phyloP scores from a whole-genome alignment of 2,113 vertebrate species.

The Pygoscelis antarcticus region DNA sequence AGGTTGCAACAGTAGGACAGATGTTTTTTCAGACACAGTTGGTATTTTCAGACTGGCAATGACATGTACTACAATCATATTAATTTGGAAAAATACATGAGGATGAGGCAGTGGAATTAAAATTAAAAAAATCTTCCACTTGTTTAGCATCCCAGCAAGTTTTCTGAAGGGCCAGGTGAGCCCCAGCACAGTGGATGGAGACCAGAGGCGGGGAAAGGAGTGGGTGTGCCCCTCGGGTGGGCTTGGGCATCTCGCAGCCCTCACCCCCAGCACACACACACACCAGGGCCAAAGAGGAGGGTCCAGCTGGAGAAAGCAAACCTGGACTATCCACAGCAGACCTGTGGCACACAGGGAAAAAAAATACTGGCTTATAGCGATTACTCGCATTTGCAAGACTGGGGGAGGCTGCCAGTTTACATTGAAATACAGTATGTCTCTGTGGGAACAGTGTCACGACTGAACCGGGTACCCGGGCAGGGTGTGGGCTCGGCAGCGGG shows the following conservation, averaged over 20 bases:
- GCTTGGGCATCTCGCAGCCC: neutral
- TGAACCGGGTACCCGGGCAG: neutral
- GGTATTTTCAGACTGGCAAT: neutral
- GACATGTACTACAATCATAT: neutral
- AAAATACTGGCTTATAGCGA: neutral
- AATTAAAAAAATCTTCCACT: neutral
- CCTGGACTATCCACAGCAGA: too few relatives aligned
- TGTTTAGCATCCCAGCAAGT: neutral
- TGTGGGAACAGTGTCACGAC: accelerated
- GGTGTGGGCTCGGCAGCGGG: neutral
- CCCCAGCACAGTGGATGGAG: neutral
- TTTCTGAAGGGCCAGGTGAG: neutral
- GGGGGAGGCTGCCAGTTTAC: neutral
- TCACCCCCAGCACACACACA: neutral
- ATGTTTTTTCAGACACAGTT: neutral
- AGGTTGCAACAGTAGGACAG: neutral
- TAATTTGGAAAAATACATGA: neutral
- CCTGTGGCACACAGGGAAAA: neutral
- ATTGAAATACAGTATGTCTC: neutral
- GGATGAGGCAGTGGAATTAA: neutral
- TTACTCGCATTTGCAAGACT: accelerated
- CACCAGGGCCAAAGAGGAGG: neutral
- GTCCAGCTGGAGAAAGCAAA: neutral
- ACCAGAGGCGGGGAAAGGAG: neutral
- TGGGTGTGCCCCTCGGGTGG: neutral